phyloP scores from a whole-genome alignment of 2,113 vertebrate genomes.

The Grammomys surdaster region DNA sequence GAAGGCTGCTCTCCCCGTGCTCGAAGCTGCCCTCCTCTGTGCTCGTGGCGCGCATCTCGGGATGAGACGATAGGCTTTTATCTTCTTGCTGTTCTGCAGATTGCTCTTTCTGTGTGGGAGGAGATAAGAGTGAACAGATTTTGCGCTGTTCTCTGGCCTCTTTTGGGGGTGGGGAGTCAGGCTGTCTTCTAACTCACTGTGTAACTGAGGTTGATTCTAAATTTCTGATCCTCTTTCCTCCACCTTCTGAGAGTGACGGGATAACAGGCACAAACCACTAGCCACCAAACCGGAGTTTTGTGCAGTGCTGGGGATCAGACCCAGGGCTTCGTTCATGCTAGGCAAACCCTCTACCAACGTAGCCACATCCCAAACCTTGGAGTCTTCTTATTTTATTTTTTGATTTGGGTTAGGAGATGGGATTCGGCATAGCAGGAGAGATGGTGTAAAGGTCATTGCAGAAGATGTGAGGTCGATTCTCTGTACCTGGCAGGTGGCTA shows the following conservation, averaged over 20 bases:
- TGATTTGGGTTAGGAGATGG: neutral
- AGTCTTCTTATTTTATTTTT: neutral
- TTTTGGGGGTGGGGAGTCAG: too few relatives aligned
- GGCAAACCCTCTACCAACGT: neutral
- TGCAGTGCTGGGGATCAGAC: neutral
- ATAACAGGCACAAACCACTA: neutral
- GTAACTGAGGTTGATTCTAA: neutral
- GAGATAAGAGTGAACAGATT: neutral
- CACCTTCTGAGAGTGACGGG: neutral
- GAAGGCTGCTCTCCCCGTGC: accelerated
- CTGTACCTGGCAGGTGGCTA: neutral
- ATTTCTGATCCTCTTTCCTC: neutral
- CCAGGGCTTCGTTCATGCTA: too few relatives aligned
- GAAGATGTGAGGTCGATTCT: neutral
- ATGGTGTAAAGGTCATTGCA: neutral
- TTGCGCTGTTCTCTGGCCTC: neutral
- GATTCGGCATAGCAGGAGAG: neutral
- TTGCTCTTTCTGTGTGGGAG: neutral
- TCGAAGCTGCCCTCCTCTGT: accelerated
- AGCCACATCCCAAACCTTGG: too few relatives aligned
- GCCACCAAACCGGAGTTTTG: neutral
- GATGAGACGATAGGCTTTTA: neutral
- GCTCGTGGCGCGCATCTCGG: accelerated
- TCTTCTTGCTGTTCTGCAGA: neutral
- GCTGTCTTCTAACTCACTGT: neutral